Evolutionary conservation across 53 echinoderm and acorn worm genomes (phyloP), one percentile per base, ranked within the genome.

Genomic region (Stichopus horrens): DNA sequence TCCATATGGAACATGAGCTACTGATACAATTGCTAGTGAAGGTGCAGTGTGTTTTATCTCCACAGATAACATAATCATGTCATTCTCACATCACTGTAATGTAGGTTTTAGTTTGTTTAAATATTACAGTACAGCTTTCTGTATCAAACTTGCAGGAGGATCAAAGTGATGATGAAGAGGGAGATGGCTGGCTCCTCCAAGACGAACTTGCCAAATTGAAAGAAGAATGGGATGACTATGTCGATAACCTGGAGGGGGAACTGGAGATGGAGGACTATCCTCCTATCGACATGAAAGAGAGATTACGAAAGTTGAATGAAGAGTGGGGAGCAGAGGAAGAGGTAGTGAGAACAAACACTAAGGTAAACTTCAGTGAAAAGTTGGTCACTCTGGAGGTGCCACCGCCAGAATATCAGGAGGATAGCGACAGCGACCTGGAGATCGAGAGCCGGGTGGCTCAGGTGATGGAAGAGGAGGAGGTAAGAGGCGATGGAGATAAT

Each of bases 351-450:
- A 95, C 88, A 73, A 93, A 95, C 52, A 88, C 94, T 9, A 96
- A 93, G 71, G 99, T 99, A 9, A 90, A 74, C 22, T 99, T 99
- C 75, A 94, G 89, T 53, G 99, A 99, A 59, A 90, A 97, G 19
- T 57, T 96, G 56, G 90, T 96, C 11, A 88, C 93, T 16, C 89
- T 96, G 83, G 95, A 92, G 67, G 90, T 96, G 37, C 92, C 89
- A n/a, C 94, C 96, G 13, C 91, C 71, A 13, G 89, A 87, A n/a
- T 53, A 87, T n/a, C 55, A n/a, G 53, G 87, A 23, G 9, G 74
- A 57, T 11, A 10, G 53, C 14, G 55, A 22, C 76, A 87, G 52
- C n/a, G 66, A 71, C 22, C 63, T 53, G 55, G 73, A 76, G 80
- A 86, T 4, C 55, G 58, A 9, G 65, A 54, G 21, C 23, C 56